Percentiles rank a stretch among this genome's conserved stretches.
Evolutionary conservation across 2,113 vertebrate genomes (phyloP).

Genomic region (Phyllostomus hastatus): DNA sequence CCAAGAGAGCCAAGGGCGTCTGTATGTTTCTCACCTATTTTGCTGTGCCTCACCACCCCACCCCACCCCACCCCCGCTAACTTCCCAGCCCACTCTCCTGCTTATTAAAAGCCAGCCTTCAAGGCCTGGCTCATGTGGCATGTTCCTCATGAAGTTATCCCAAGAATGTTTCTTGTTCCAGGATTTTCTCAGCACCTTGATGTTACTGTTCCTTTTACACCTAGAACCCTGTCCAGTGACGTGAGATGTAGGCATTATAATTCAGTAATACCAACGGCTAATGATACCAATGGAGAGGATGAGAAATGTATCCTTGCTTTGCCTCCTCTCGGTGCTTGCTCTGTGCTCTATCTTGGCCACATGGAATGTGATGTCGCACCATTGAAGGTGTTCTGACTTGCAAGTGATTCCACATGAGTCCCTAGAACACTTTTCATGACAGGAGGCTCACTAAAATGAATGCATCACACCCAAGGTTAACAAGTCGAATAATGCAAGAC

Average conservation of each 20-base stretch:
- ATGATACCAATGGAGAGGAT: not conserved
- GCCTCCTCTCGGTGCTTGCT: not conserved
- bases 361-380: not conserved
- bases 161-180: not conserved
- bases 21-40: not conserved
- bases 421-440: not conserved
- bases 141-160: not conserved
- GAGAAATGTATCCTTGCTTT: not conserved
- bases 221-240: not conserved
- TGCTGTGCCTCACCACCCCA: not conserved
- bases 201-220: not conserved
- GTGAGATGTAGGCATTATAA: not conserved
- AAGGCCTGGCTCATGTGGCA: not conserved
- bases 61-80: accelerated
- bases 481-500: not conserved
- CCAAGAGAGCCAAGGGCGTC: not conserved
- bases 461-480: too few relatives aligned
- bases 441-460: not conserved
- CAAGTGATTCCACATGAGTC: not conserved
- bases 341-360: not conserved
- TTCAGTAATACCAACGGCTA: not conserved
- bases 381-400: not conserved
- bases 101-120: not conserved
- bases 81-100: not conserved
- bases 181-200: not conserved